These are phyloP conservation scores for Hypotaenidia philippensis DNA, from an alignment of 2,797 vertebrate species.

Conservation along the genomic window DNA sequence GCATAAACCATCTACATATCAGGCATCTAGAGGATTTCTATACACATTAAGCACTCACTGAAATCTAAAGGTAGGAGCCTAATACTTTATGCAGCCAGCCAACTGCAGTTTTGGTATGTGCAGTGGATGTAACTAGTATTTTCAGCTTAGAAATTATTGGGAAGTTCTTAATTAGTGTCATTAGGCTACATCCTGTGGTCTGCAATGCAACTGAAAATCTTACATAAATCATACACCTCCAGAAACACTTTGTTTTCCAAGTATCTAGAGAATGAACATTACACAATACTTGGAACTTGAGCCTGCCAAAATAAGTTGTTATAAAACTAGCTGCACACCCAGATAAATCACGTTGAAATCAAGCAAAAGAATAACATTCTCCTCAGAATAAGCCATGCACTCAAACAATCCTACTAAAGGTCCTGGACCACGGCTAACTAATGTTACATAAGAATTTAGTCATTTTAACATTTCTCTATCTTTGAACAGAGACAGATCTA, in stretches of 20 bases:
- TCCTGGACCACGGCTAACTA: not conserved
- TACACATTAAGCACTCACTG: not conserved
- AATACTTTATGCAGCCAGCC: not conserved
- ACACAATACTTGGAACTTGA: conserved; percentile 31
- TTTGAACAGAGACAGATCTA: not conserved
- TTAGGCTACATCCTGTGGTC: not conserved
- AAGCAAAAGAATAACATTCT: not conserved
- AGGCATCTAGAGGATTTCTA: not conserved
- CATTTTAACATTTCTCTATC: not conserved
- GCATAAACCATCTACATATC: not conserved
- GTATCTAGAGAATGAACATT: conserved; percentile 28
- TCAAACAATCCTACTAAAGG: not conserved
- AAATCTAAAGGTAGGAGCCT: not conserved
- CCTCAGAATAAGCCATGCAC: not conserved
- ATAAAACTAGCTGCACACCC: conserved; percentile 15
- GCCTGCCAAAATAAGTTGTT: conserved; percentile 41
- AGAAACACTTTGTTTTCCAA: conserved; percentile 9
- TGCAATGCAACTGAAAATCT: not conserved
- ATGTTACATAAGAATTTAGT: not conserved
- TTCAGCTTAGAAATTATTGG: not conserved
- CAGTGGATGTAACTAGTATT: not conserved
- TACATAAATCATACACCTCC: not conserved
- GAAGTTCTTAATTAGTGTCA: not conserved
- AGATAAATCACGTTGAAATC: not conserved
- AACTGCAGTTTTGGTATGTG: not conserved